Evolutionary conservation across 2,113 vertebrate species (phyloP).

Genomic region (Gymnobelideus leadbeateri): DNA sequence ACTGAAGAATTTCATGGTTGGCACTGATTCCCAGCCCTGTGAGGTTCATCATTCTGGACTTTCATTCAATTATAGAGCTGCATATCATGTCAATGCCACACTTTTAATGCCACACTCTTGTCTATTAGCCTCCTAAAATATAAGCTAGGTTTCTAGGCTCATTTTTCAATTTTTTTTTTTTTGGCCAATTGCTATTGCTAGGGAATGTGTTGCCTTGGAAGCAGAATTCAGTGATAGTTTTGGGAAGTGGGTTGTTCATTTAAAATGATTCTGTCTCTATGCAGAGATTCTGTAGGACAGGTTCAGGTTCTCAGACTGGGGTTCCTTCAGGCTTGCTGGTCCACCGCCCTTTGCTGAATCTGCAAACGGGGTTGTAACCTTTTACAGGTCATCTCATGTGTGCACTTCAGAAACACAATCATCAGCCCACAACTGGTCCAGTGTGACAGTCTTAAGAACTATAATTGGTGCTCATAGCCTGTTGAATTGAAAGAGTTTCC

Average conservation of each 20-base stretch:
- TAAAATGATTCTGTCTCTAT: neutral
- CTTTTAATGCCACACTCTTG: neutral
- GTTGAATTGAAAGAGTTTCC: conserved; percentile 53
- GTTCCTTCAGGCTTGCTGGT: neutral
- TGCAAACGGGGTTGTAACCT: neutral
- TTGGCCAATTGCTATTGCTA: neutral
- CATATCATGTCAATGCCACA: neutral
- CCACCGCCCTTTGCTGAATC: neutral
- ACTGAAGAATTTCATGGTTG: neutral
- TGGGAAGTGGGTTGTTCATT: neutral
- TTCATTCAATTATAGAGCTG: neutral
- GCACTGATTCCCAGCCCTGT: neutral
- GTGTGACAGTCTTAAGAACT: conserved; percentile 7
- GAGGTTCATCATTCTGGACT: neutral
- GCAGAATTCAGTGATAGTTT: neutral
- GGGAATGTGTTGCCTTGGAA: neutral
- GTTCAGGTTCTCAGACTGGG: neutral
- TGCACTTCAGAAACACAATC: conserved; percentile 4
- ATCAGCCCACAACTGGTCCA: conserved; percentile 9
- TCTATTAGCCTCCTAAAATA: neutral
- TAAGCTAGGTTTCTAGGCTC: neutral
- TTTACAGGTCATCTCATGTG: neutral
- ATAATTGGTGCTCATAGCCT: conserved; percentile 53
- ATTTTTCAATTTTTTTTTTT: neutral
- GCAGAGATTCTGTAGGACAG: neutral